Conservation (phyloP, 2,113 vertebrate genomes). For the Mustela nigripes region DNA sequence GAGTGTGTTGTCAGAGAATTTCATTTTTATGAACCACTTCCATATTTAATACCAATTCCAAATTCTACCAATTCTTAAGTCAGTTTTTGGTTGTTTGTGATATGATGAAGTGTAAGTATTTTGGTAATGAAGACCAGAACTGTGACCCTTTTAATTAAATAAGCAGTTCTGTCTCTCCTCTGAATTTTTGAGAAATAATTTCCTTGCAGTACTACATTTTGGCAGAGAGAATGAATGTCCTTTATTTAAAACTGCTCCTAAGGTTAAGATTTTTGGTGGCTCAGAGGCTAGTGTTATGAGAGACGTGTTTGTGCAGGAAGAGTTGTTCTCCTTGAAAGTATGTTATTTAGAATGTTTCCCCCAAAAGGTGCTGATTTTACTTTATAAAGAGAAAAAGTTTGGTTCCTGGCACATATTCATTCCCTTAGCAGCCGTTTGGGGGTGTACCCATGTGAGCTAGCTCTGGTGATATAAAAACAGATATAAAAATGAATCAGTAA, state of each 20-base stretch:
- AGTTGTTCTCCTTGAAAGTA: background rate
- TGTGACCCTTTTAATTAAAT: background rate
- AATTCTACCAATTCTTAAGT: background rate
- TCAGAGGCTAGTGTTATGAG: background rate
- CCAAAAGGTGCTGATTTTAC: slow-evolving; percentile 45
- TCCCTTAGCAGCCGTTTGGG: background rate
- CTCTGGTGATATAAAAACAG: background rate
- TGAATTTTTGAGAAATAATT: background rate
- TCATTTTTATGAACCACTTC: background rate
- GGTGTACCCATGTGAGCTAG: background rate
- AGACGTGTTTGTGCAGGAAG: background rate
- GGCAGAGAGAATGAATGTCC: background rate
- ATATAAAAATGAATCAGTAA: slow-evolving; percentile 14
- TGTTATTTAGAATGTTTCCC: slow-evolving; percentile 46
- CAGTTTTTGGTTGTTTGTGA: background rate
- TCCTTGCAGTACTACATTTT: background rate
- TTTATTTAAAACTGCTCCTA: background rate
- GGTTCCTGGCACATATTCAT: background rate
- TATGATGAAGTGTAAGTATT: background rate
- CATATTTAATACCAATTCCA: slow-evolving; percentile 6
- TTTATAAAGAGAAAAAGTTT: slow-evolving; percentile 50
- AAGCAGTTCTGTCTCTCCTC: background rate
- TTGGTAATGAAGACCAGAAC: background rate
- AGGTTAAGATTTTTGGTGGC: background rate
- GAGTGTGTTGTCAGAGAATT: background rate